Evolutionary conservation across 2,888 invertebrate species (phyloP).

Genomic region (Quadriops clusia): DNA sequence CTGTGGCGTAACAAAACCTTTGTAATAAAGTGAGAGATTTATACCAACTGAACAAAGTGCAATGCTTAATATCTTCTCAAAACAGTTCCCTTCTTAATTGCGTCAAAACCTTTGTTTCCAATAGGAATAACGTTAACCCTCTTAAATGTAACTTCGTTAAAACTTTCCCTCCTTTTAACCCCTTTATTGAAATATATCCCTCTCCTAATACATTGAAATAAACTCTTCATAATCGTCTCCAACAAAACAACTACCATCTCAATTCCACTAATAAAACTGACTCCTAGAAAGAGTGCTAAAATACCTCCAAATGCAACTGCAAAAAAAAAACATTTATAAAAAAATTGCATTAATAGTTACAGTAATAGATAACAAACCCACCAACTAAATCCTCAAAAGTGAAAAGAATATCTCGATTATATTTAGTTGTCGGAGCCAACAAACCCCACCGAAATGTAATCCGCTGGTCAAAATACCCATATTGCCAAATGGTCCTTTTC

Average conservation of each 20-base stretch:
- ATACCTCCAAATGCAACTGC: slow-evolving; percentile 54
- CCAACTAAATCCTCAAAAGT: slow-evolving; percentile 52
- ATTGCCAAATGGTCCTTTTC: slow-evolving; percentile 34
- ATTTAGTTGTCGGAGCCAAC: slow-evolving; percentile 43
- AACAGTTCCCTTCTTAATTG: too few relatives aligned
- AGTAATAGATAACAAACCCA: slow-evolving; percentile 22
- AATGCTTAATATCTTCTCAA: too few relatives aligned
- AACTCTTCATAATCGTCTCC: slow-evolving; percentile 21
- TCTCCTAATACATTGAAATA: too few relatives aligned
- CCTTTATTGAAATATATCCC: too few relatives aligned
- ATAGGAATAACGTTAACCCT: too few relatives aligned
- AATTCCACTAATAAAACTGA: slow-evolving; percentile 49
- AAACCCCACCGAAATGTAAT: slow-evolving; percentile 42
- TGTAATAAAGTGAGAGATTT: too few relatives aligned
- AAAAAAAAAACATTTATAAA: slow-evolving; percentile 9
- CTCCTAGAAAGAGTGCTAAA: slow-evolving; percentile 50
- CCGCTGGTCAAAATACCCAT: slow-evolving; percentile 34
- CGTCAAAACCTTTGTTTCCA: too few relatives aligned
- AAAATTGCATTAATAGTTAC: slow-evolving; percentile 3
- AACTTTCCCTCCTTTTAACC: too few relatives aligned
- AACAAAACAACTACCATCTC: slow-evolving; percentile 45
- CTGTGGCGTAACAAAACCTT: too few relatives aligned
- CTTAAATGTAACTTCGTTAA: too few relatives aligned
- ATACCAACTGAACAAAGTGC: too few relatives aligned
- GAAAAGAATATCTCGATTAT: slow-evolving; percentile 49